phyloP scores from a whole-genome alignment of 2,113 vertebrate genomes.

The Colius striatus region DNA sequence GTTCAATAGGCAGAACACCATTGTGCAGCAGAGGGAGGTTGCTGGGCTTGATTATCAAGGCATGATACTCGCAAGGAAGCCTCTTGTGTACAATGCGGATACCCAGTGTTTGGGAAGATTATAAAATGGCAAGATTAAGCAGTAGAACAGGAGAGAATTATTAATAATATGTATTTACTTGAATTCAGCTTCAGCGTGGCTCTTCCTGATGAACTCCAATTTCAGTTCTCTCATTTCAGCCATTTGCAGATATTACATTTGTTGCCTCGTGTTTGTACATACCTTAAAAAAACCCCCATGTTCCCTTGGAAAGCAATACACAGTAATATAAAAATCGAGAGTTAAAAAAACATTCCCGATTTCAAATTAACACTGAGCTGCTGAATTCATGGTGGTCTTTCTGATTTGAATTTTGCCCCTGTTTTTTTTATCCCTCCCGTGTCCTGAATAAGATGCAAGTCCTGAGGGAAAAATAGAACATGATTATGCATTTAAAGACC shows the following conservation, averaged over 20 bases:
- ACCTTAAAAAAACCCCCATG: background rate
- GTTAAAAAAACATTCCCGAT: conserved; percentile 33
- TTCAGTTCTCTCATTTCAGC: conserved; percentile 8
- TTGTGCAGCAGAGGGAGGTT: background rate
- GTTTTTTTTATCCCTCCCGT: background rate
- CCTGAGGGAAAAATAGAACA: background rate
- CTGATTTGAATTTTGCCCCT: background rate
- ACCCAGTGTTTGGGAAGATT: background rate
- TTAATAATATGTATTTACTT: background rate
- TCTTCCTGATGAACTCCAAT: background rate
- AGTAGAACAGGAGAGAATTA: background rate
- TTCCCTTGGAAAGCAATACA: background rate
- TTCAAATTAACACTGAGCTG: conserved; percentile 52
- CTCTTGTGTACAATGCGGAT: background rate
- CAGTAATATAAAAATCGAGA: conserved; percentile 16
- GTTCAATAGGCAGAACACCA: background rate
- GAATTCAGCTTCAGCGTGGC: background rate
- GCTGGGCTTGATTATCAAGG: background rate
- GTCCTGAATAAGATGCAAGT: conserved; percentile 5
- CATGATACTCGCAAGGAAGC: background rate
- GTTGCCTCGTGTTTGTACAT: conserved; percentile 11
- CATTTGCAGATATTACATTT: background rate
- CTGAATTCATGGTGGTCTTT: conserved; percentile 24
- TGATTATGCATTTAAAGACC: background rate
- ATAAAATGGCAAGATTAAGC: background rate